Evolutionary conservation across 1,140 invertebrate species (phyloP), one percentile per base, ranked within the genome.

Genomic region (Drosophila nasuta): DNA sequence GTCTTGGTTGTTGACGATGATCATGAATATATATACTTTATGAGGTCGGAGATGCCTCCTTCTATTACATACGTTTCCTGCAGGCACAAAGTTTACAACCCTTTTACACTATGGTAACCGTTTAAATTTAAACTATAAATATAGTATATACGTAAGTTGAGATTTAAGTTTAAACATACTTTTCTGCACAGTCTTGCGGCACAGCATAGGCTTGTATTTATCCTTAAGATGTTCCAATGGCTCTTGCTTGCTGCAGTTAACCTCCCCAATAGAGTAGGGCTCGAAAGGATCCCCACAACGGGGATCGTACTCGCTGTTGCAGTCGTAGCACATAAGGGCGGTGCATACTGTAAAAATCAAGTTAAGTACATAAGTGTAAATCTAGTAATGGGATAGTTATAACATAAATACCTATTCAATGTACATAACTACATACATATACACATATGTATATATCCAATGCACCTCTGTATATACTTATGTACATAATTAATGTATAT

Each of bases 241-340:
- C 63, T 95, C 94, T 79, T 95, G 95, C 87, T 96, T 94, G 60
- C 96, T 96, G 93, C 97, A 98, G 92, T 98, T 97, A 3, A 97
- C 95, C 60, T 95, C 94, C 13, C 96, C 97, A 59, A 98, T 94
- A 51, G 95, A 96, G 92, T 96, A 97, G 0, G 95, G 93, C 88
- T 97, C 95, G 85, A 98, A 98, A 2, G 96, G 96, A 87, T 97
- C 96, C 2, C 96, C 97, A 85, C 97, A 98, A 79, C 96, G 94
- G 17, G 96, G 96, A 93, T 98, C 97, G 82, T 95, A 97, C 51
- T 95, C 95, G 58, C 96, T 97, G 93, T 97, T 98, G 93, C 97
- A 98, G 75, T 97, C 95, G 83, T 97, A 98, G 90, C 97, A 98
- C 79, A 91, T 92, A 5, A 92, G 70, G 74, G 88, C 91, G 77